Evolutionary conservation across 2,888 invertebrate genomes (phyloP), one percentile per base, ranked within the genome.

Genomic region (Phymatocera aterrima): DNA sequence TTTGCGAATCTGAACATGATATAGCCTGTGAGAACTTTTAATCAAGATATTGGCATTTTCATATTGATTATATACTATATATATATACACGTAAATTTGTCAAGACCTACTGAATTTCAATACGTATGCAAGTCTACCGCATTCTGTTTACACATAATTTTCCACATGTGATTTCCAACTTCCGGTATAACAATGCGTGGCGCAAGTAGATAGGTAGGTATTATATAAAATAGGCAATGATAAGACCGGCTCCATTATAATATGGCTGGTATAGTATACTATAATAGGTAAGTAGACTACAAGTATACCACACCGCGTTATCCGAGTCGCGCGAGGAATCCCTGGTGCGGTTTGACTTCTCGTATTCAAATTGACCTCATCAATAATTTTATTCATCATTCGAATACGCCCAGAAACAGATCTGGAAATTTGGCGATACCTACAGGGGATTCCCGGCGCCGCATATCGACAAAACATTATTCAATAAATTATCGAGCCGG

Each of bases 191-290:
- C 34, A 51, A 51, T 51, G 51, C 72, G 72, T 51, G 72, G 51
- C 72, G 72, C 72, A 72, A 72, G 72, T 5, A 72, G 72, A 72
- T 72, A 72, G 72, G 72, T 72, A 72, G 72, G 68, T 48, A 43
- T 51, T 28, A 31, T 34, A 72, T 72, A 72, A n/a, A 43, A 31
- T 65, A 72, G 72, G 72, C 51, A 72, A 72, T 72, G 72, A 72
- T 72, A 72, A 51, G 34, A 72, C 72, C 70, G 51, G 70, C 72
- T 34, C 40, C 51, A 18, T n/a, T n/a, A n/a, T n/a, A n/a, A n/a
- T 60, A 60, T 51, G 31, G 18, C 51, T 51, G n/a, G 48, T 43
- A 68, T 24, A n/a, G n/a, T n/a, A n/a, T n/a, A n/a, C n/a, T n/a
- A n/a, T n/a, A n/a, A n/a, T n/a, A n/a, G n/a, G n/a, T n/a, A n/a